phyloP scores from a whole-genome alignment of 2,797 vertebrate genomes.

The Lepidocolaptes lacrymiger region DNA sequence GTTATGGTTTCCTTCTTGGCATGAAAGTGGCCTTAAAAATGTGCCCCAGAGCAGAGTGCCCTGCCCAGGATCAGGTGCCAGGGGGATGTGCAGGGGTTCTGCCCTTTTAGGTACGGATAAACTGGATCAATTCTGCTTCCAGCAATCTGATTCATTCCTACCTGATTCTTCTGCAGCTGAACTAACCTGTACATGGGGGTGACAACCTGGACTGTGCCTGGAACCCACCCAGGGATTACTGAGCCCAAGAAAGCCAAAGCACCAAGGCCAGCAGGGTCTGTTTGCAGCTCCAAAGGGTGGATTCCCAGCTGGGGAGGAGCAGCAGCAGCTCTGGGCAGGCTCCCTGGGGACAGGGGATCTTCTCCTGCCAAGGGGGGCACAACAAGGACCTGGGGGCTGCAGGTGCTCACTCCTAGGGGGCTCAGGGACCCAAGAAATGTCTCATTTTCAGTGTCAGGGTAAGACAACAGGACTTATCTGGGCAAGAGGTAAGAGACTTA shows the following conservation, averaged over 20 bases:
- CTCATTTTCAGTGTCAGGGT: neutral
- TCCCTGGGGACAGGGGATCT: neutral
- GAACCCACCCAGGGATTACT: rapidly evolving
- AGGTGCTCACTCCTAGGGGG: neutral
- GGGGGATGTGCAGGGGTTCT: neutral
- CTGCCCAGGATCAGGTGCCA: neutral
- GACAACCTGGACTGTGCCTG: neutral
- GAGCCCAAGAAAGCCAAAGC: neutral
- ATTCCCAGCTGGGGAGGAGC: neutral
- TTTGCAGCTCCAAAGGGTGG: neutral
- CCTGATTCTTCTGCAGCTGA: neutral
- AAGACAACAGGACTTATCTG: neutral
- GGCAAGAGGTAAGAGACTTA: too few relatives aligned
- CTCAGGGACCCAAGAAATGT: neutral
- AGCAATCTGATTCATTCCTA: neutral
- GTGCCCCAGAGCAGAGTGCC: neutral
- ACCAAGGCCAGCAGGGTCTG: neutral
- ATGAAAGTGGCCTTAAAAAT: neutral
- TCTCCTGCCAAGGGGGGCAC: neutral
- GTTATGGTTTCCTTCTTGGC: neutral
- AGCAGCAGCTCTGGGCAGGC: neutral
- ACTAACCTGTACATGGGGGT: neutral
- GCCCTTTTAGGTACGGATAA: neutral
- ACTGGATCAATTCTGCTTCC: neutral
- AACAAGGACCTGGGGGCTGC: rapidly evolving